A percentile compares a stretch with the other conserved stretches of the same genome.
phyloP scores from a whole-genome alignment of 2,113 vertebrate species.

The Eolophus roseicapilla region DNA sequence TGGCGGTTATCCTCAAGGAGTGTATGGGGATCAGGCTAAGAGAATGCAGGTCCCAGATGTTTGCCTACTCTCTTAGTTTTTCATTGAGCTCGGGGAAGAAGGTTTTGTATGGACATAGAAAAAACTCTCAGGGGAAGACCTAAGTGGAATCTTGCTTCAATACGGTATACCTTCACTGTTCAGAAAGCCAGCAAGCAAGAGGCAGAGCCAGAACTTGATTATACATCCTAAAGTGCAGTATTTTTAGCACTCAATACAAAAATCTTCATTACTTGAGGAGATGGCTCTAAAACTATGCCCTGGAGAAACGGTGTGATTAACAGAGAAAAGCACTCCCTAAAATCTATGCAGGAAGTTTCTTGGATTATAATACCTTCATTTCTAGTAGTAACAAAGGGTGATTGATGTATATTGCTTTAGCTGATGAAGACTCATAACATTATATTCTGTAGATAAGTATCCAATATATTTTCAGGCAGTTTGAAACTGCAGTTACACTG shows the following conservation, averaged over 20 bases:
- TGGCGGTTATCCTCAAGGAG: fast-evolving
- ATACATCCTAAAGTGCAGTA: neutral
- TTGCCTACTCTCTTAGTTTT: neutral
- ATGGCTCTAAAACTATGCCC: conserved; percentile 1
- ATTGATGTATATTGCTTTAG: conserved; percentile 33
- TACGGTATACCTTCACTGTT: neutral
- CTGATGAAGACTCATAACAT: conserved; percentile 7
- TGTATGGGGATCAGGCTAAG: neutral
- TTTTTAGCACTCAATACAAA: neutral
- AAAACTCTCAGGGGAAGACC: neutral
- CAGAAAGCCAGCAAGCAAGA: neutral
- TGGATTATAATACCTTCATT: conserved; percentile 21
- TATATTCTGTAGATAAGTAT: neutral
- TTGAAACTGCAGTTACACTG: conserved; percentile 26
- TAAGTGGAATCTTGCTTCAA: neutral
- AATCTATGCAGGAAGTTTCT: conserved; percentile 17
- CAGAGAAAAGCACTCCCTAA: conserved; percentile 30
- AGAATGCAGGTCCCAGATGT: neutral
- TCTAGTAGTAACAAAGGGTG: conserved; percentile 34
- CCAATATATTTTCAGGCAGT: conserved; percentile 32
- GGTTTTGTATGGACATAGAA: neutral
- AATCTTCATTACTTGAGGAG: conserved; percentile 45
- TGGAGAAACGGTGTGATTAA: conserved; percentile 24
- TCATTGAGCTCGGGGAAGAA: neutral
- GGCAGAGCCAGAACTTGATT: conserved; percentile 1